A percentile compares a stretch with the other conserved stretches of the same genome.
Conservation (phyloP, 2,888 invertebrate species). For the Allophyes oxyacanthae region DNA sequence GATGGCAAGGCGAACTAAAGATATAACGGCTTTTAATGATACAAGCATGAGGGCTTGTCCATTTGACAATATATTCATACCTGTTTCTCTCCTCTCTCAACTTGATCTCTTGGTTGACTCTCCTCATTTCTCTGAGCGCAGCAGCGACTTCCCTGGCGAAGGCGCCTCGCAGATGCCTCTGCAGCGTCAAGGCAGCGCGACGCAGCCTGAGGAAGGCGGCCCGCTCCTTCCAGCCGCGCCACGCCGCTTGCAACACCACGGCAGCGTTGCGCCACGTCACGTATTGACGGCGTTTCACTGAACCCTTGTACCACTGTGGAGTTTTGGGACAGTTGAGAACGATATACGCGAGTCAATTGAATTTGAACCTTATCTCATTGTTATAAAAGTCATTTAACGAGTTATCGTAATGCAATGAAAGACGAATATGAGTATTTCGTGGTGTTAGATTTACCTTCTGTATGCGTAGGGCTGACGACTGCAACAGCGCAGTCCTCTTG, state of each 20-base stretch:
- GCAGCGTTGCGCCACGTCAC: conserved; percentile 91
- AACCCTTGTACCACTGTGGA: conserved; percentile 91
- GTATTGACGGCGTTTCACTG: conserved; percentile 91
- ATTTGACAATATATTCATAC: conserved; percentile 49
- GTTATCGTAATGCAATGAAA: no score
- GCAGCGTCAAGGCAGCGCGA: conserved; percentile 95
- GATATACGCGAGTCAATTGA: not conserved
- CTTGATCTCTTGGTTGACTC: conserved; percentile 96
- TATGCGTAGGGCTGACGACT: conserved; percentile 92
- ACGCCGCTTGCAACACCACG: conserved; percentile 94
- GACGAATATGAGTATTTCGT: not conserved
- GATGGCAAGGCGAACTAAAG: no score
- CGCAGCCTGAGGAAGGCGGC: conserved; percentile 94
- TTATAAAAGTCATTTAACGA: no score
- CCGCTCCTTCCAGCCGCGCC: conserved; percentile 95
- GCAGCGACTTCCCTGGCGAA: conserved; percentile 97
- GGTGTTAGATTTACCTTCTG: conserved; percentile 88
- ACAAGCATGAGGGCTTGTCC: no score
- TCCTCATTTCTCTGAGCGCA: conserved; percentile 95
- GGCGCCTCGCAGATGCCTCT: conserved; percentile 95
- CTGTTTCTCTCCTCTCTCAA: conserved; percentile 91
- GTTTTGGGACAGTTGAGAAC: not conserved
- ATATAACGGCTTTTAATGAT: no score
- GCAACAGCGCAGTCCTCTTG: conserved; percentile 91
- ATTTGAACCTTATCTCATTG: no score